Base-by-base conservation (phyloP, 2,113 vertebrate species). In the Recurvirostra avosetta region DNA sequence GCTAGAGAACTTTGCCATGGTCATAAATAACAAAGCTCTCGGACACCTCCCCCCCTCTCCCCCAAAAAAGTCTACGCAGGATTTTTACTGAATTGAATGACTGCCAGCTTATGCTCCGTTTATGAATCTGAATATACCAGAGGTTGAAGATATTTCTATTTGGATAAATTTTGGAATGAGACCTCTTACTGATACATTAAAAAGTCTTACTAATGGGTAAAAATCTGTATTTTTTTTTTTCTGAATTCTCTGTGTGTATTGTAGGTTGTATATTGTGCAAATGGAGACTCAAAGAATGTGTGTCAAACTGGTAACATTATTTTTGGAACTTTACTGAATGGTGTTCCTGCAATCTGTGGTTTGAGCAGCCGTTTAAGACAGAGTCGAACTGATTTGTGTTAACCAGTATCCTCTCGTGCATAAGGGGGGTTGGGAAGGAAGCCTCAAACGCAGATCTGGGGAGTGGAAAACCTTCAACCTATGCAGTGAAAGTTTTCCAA, bases 1-100 rank as follows among this genome's bases (percentile, higher is more conserved):
- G 25, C 58, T 92, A 88, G 78, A 88, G 59, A 73, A 45, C 76
- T 91, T 91, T 0, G 4, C 68, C 3, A 0, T 68, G 79, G 47
- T 92, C 68, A 26, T 94, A 94, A 94, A 94, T 84, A 91, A 89
- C 56, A 76, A 52, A 66, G 53, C 40, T 87, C 83, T 87, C 38
- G 9, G 73, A 71, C 7, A 9, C 59, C 47, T 71, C 23, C 61
- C 45, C 15, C 16, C 30, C 11, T 9, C 7, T 14, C 3, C 11
- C 11, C 6, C 6, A 16, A 58, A 58, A 74, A 88, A 62, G 38
- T 45, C 41, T 84, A 0, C 12, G 0, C 20, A 21, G 15, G 34
- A 45, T 91, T 91, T 95, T 38, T 89, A 38, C n/a, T 75, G 49
- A 32, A 47, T 77, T 62, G 9, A 20, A 25, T 68, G 66, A 45